These are phyloP conservation scores for Brachyopa scutellaris DNA, from an alignment of 2,888 invertebrate genomes.

Conservation along the genomic window DNA sequence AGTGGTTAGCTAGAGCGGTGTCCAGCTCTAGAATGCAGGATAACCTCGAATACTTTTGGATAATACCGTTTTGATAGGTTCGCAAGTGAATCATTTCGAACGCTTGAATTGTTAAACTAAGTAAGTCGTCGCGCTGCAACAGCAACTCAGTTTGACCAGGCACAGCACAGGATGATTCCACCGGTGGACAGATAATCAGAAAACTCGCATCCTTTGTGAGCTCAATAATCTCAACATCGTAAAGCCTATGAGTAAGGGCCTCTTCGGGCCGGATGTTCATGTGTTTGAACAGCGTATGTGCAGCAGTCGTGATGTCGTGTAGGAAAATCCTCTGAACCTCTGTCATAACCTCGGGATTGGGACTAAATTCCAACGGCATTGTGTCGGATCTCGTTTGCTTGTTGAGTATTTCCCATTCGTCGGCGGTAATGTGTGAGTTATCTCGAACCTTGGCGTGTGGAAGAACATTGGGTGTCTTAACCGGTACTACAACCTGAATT, in stretches of 20 bases:
- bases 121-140: conserved; percentile 91
- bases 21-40: conserved; percentile 97
- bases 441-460: conserved; percentile 96
- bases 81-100: conserved; percentile 97
- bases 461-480: conserved; percentile 95
- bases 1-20: conserved; percentile 94
- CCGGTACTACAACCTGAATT: conserved; percentile 95
- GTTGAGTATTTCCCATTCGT: conserved; percentile 97
- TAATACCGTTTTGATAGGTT: conserved; percentile 95
- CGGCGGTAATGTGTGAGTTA: conserved; percentile 97
- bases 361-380: conserved; percentile 78
- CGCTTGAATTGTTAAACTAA: conserved; percentile 95
- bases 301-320: conserved; percentile 88
- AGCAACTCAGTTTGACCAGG: conserved; percentile 93
- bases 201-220: conserved; percentile 95
- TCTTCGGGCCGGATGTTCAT: conserved; percentile 90
- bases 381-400: conserved; percentile 77
- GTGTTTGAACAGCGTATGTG: conserved; percentile 89
- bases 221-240: conserved; percentile 96
- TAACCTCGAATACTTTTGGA: conserved; percentile 94
- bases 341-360: conserved; percentile 83
- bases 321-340: conserved; percentile 92
- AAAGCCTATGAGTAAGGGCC: conserved; percentile 90
- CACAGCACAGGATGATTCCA: conserved; percentile 95
- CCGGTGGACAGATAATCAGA: conserved; percentile 94